phyloP scores from a whole-genome alignment of 2,113 vertebrate species.

The Condylura cristata region DNA sequence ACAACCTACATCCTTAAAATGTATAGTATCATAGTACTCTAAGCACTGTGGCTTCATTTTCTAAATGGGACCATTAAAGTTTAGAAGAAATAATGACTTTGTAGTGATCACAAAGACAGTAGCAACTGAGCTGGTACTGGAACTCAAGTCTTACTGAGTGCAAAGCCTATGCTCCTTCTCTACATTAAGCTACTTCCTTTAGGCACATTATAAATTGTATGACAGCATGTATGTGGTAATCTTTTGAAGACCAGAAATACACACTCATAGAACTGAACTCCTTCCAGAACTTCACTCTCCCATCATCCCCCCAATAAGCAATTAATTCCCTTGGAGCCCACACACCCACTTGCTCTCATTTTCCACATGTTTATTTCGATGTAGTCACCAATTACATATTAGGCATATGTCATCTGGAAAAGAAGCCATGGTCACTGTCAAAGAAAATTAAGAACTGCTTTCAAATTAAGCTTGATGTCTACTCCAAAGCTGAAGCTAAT shows the following conservation, averaged over 20 bases:
- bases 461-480: neutral
- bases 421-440: constrained; percentile 45
- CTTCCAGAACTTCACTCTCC: constrained; percentile 60
- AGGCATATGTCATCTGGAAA: constrained; percentile 72
- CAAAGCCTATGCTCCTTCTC: constrained; percentile 15
- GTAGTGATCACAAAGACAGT: neutral
- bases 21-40: neutral
- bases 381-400: constrained; percentile 67
- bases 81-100: neutral
- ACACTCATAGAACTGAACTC: constrained; percentile 63
- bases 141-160: neutral
- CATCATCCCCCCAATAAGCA: constrained; percentile 58
- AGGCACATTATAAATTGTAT: constrained; percentile 68
- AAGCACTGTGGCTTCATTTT: neutral
- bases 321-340: constrained; percentile 58
- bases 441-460: constrained; percentile 18
- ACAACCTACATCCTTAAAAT: neutral
- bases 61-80: neutral
- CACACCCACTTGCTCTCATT: constrained; percentile 70
- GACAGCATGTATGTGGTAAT: constrained; percentile 77
- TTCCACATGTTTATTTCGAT: constrained; percentile 74
- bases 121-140: neutral
- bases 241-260: constrained; percentile 71
- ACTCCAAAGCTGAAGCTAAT: neutral
- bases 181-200: constrained; percentile 14